These are phyloP conservation scores for Deroplatys truncata DNA, from an alignment of 2,888 invertebrate genomes.

Conservation along the genomic window DNA sequence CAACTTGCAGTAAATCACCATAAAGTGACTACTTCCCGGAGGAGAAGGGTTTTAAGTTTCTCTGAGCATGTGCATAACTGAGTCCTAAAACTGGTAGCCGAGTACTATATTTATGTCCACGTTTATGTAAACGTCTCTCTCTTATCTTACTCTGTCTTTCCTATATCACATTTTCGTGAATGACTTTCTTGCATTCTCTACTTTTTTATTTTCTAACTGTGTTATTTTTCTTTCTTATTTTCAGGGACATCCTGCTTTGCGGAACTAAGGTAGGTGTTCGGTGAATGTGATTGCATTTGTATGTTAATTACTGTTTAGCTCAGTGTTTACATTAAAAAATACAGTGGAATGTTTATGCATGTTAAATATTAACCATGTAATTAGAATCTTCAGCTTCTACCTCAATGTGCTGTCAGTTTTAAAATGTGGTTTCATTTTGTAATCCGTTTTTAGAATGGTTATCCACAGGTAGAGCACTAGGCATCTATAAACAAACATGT, in stretches of 20 bases:
- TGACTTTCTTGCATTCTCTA: conserved; percentile 1
- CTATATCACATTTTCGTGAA: neutral
- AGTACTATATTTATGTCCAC: neutral
- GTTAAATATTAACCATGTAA: no score
- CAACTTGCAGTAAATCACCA: no score
- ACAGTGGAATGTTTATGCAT: no score
- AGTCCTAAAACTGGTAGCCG: neutral
- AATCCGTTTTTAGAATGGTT: no score
- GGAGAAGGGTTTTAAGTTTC: neutral
- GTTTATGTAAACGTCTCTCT: neutral
- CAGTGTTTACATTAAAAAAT: no score
- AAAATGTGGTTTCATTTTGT: no score
- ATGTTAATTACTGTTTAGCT: neutral
- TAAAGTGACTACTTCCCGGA: no score
- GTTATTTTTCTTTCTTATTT: conserved; percentile 8
- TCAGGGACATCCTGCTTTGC: conserved; percentile 15
- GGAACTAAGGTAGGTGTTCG: conserved; percentile 17
- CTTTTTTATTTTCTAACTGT: conserved; percentile 6
- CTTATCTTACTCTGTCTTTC: neutral
- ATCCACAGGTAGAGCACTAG: no score
- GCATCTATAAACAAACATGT: no score
- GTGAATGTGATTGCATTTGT: neutral
- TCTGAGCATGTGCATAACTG: neutral
- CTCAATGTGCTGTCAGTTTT: no score
- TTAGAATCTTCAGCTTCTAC: no score